Percentiles rank a stretch among this genome's conserved stretches.
These are phyloP conservation scores for Acronicta leporina DNA, from an alignment of 2,888 invertebrate genomes.

Conservation along the genomic window DNA sequence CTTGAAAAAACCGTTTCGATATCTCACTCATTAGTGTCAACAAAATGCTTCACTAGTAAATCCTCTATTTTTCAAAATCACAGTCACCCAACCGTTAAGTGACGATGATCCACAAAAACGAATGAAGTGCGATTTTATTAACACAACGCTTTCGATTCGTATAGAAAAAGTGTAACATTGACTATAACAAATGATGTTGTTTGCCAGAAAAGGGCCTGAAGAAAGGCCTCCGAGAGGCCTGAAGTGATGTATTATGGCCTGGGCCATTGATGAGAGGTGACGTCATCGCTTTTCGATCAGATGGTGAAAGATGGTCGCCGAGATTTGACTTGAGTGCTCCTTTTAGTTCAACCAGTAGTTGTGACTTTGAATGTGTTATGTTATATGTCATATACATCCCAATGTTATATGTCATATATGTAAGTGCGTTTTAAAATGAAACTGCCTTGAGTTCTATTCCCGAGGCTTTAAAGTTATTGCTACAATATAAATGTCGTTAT, in stretches of 20 bases:
- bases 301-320: constrained; percentile 54
- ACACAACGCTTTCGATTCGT: constrained; percentile 82
- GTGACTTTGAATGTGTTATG: constrained; percentile 16
- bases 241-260: constrained; percentile 73
- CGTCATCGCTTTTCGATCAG: constrained; percentile 65
- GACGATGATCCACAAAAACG: constrained; percentile 89
- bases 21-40: too few relatives aligned
- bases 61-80: constrained; percentile 31
- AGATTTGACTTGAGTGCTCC: constrained; percentile 55
- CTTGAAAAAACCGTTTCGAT: too few relatives aligned
- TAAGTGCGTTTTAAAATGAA: too few relatives aligned
- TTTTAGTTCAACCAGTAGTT: constrained; percentile 25
- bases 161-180: constrained; percentile 82
- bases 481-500: too few relatives aligned
- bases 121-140: constrained; percentile 88
- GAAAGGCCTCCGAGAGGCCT: constrained; percentile 68
- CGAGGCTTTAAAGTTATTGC: too few relatives aligned
- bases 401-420: too few relatives aligned
- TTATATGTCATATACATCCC: too few relatives aligned
- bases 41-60: background rate
- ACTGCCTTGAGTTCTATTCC: too few relatives aligned
- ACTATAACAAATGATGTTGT: constrained; percentile 89
- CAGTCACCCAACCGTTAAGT: constrained; percentile 79
- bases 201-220: constrained; percentile 73
- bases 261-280: constrained; percentile 76